Base-by-base conservation (phyloP, 2,888 invertebrate species). In the Lamellibrachia columna region DNA sequence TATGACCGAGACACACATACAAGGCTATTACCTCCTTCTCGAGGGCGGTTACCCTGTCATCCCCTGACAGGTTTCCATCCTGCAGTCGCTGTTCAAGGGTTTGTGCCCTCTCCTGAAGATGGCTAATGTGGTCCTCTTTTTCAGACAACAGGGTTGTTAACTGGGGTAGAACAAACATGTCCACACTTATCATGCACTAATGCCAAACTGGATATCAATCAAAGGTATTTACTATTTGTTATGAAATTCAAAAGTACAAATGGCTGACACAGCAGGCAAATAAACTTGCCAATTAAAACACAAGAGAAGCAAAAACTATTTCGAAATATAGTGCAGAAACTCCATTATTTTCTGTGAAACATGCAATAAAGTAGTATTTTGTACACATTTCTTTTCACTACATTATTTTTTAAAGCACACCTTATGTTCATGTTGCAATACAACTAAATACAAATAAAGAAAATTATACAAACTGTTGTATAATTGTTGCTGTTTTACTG, bases 71-170 rank as follows among this genome's bases (percentile, higher is more conserved):
- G 55, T 93, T 94, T 7, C 95, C 94, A 92, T 95, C 95, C 28
- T 95, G 94, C 53, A 95, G 93, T 95, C 96, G 97, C 96, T 94
- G 97, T 95, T 96, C 97, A 96, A 97, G 97, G 93, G 97, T 97
- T 95, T 96, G 97, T 95, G 97, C 96, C 96, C 97, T 96, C 96
- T 97, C 97, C 96, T 97, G 96, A 96, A 98, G 97, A 96, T 98
- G 98, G 0, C 98, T 97, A 53, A 98, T 97, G 94, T 98, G 98
- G 95, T 95, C 95, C 92, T 95, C 94, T 92, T 96, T 95, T 93
- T 96, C 96, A 91, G 93, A 93, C 91, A 75, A 75, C 75, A 75
- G 75, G 75, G 75, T 22, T 6, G 75, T 75, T 15, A 75, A 22
- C 75, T 75, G 75, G 75, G 75, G 75, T 22, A 15, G 22, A 75